Percentiles rank a stretch among this genome's conserved stretches.
Evolutionary conservation across 2,888 invertebrate genomes (phyloP).

Genomic region (Nipponacmea schrenckii): DNA sequence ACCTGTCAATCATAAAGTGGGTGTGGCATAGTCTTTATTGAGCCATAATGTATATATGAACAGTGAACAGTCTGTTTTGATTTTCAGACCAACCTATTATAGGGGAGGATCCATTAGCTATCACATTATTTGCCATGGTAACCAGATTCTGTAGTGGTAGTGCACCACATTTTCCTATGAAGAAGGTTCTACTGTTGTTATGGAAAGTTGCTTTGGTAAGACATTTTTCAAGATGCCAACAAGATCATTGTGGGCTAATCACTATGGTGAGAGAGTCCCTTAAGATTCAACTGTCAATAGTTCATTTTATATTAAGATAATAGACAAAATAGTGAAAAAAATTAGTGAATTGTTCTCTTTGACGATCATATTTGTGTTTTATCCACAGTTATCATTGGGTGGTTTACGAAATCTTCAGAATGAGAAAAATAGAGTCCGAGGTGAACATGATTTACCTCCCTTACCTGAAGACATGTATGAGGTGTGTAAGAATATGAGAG

Average conservation of each 20-base stretch:
- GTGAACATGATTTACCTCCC: constrained; percentile 78
- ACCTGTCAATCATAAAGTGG: too few relatives aligned
- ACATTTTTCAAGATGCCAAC: not conserved
- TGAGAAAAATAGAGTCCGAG: constrained; percentile 74
- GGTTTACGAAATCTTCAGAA: constrained; percentile 86
- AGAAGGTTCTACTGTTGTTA: constrained; percentile 91
- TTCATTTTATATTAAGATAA: not conserved
- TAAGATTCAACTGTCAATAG: too few relatives aligned
- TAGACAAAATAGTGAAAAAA: not conserved
- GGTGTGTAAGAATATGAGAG: constrained; percentile 91
- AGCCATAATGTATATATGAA: too few relatives aligned
- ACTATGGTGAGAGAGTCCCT: too few relatives aligned
- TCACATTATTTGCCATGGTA: constrained; percentile 94
- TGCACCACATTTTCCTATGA: constrained; percentile 98
- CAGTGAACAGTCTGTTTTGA: not conserved
- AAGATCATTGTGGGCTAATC: too few relatives aligned
- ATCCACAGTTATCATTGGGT: constrained; percentile 77
- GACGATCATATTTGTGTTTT: not conserved
- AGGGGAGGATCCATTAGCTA: constrained; percentile 83
- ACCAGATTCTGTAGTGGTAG: constrained; percentile 95
- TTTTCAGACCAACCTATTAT: constrained; percentile 46
- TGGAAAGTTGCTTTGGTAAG: constrained; percentile 93
- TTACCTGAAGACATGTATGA: constrained; percentile 92
- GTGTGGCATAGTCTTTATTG: too few relatives aligned
- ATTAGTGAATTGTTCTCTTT: too few relatives aligned